Conservation (phyloP, 2,797 vertebrate genomes). For the Chloroceryle amazona region DNA sequence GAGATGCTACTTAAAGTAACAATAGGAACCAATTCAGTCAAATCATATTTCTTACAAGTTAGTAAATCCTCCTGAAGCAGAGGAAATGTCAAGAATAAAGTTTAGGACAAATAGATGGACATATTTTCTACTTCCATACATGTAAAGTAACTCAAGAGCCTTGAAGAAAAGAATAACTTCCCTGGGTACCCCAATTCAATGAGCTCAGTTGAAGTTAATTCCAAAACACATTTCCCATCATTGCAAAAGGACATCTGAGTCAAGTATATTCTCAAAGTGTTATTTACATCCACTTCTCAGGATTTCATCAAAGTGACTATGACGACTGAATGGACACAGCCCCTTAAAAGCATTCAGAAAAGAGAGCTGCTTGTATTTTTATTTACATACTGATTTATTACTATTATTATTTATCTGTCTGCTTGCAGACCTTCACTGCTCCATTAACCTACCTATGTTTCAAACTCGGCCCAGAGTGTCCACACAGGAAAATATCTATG, state of each 20-base stretch:
- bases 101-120: background rate
- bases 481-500: constrained; percentile 13
- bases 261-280: background rate
- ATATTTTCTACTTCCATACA: background rate
- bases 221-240: constrained; percentile 8
- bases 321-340: background rate
- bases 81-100: background rate
- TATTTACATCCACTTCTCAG: constrained; percentile 34
- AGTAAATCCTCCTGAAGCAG: background rate
- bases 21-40: background rate
- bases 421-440: constrained; percentile 6
- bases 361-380: constrained; percentile 4
- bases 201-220: background rate
- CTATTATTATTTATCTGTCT: constrained; percentile 54
- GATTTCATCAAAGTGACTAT: constrained; percentile 4
- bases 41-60: background rate
- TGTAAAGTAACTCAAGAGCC: background rate
- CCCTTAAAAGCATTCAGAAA: constrained; percentile 14
- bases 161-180: background rate
- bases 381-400: constrained; percentile 40
- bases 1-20: background rate
- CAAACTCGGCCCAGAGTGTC: background rate
- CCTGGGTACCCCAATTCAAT: background rate
- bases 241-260: background rate
- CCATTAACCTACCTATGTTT: constrained; percentile 39